A percentile compares a stretch with the other conserved stretches of the same genome.
Conservation (phyloP, 2,797 vertebrate species). For the Setipinna tenuifilis region DNA sequence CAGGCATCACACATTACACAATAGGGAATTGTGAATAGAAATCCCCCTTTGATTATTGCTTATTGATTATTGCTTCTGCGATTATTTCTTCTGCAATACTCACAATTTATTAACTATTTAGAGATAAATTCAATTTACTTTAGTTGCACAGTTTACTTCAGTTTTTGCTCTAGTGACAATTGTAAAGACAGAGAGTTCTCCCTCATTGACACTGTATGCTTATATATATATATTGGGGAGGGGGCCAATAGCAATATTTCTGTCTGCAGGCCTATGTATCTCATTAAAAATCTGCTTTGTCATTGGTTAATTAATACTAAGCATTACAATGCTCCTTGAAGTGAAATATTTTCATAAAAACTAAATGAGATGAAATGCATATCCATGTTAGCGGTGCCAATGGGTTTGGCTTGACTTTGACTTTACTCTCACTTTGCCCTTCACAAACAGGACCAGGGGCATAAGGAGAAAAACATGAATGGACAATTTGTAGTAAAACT, state of each 20-base stretch:
- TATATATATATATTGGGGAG: no score
- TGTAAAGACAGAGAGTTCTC: not conserved
- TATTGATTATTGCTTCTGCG: not conserved
- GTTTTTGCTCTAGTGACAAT: not conserved
- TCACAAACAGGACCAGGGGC: not conserved
- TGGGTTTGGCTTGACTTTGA: not conserved
- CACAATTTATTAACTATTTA: not conserved
- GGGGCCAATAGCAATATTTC: not conserved
- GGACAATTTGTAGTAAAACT: not conserved
- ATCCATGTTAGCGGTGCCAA: not conserved
- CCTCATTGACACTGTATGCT: not conserved
- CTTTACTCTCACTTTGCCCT: not conserved
- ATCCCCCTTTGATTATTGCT: no score
- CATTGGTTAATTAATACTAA: not conserved
- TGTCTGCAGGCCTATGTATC: not conserved
- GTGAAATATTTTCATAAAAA: not conserved
- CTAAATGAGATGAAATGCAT: not conserved
- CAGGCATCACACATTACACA: not conserved
- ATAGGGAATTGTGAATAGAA: not conserved
- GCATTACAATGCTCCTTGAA: not conserved
- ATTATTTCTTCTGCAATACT: not conserved
- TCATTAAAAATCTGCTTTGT: not conserved
- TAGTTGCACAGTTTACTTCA: no score
- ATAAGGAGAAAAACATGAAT: not conserved
- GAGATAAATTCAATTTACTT: not conserved